These are phyloP conservation scores for Eciton burchellii DNA, from an alignment of 1,140 invertebrate genomes.

Conservation along the genomic window DNA sequence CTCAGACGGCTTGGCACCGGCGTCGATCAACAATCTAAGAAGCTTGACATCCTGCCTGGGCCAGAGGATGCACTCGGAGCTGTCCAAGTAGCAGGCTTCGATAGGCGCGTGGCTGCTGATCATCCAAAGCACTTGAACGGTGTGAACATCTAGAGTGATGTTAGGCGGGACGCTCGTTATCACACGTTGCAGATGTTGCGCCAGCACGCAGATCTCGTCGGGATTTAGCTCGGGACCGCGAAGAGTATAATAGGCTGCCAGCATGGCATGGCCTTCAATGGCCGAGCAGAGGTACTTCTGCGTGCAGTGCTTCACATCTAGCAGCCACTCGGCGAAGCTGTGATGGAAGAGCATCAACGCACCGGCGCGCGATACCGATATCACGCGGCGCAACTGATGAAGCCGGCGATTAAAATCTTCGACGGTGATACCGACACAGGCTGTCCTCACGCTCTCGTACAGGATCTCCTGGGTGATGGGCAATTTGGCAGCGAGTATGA, in stretches of 20 bases:
- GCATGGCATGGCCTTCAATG: constrained; percentile 94
- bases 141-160: constrained; percentile 86
- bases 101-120: constrained; percentile 88
- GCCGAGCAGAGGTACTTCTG: constrained; percentile 96
- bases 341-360: constrained; percentile 94
- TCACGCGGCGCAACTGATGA: constrained; percentile 91
- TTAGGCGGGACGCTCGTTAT: constrained; percentile 73
- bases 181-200: constrained; percentile 82
- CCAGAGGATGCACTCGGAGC: constrained; percentile 84
- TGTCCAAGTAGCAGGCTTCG: constrained; percentile 88
- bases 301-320: constrained; percentile 98
- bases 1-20: constrained; percentile 87
- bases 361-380: constrained; percentile 88
- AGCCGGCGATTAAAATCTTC: constrained; percentile 95
- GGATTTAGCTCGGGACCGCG: constrained; percentile 86
- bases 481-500: constrained; percentile 94
- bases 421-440: constrained; percentile 91
- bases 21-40: constrained; percentile 88
- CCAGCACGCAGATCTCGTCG: constrained; percentile 83
- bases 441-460: constrained; percentile 92
- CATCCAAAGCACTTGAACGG: constrained; percentile 89
- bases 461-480: constrained; percentile 93
- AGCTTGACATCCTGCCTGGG: constrained; percentile 87
- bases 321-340: constrained; percentile 97
- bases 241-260: constrained; percentile 93